These are phyloP conservation scores for Neomorphus geoffroyi DNA, from an alignment of 2,797 vertebrate genomes.

Conservation along the genomic window DNA sequence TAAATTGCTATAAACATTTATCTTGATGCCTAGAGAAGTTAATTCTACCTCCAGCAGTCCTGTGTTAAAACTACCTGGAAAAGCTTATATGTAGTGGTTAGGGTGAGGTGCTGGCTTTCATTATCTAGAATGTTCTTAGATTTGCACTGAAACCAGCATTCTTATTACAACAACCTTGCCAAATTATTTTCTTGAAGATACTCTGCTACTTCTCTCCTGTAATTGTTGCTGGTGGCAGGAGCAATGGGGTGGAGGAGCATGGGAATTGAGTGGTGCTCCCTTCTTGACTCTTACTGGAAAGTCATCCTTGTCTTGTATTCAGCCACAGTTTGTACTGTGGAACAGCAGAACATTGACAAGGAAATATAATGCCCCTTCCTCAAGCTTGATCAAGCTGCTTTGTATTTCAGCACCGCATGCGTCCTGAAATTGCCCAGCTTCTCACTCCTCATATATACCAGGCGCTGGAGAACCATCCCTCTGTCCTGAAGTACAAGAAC, in stretches of 20 bases:
- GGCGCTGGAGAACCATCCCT: constrained; percentile 89
- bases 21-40: not conserved
- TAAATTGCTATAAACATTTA: not conserved
- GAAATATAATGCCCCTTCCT: not conserved
- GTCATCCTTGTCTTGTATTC: not conserved
- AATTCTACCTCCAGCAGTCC: not conserved
- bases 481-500: constrained; percentile 88
- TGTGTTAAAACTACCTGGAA: not conserved
- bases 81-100: not conserved
- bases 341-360: not conserved
- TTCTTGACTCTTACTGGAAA: not conserved
- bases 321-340: not conserved
- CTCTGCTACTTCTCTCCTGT: not conserved
- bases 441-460: constrained; percentile 91
- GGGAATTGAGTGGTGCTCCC: not conserved
- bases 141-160: not conserved
- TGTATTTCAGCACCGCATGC: constrained; percentile 90
- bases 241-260: too few relatives aligned
- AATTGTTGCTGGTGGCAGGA: not conserved
- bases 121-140: not conserved
- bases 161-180: not conserved
- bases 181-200: not conserved
- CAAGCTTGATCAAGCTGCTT: not conserved
- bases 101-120: not conserved
- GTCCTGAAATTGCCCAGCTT: constrained; percentile 91